Evolutionary conservation across 2,113 vertebrate genomes (phyloP).

Genomic region (Myotis davidii): DNA sequence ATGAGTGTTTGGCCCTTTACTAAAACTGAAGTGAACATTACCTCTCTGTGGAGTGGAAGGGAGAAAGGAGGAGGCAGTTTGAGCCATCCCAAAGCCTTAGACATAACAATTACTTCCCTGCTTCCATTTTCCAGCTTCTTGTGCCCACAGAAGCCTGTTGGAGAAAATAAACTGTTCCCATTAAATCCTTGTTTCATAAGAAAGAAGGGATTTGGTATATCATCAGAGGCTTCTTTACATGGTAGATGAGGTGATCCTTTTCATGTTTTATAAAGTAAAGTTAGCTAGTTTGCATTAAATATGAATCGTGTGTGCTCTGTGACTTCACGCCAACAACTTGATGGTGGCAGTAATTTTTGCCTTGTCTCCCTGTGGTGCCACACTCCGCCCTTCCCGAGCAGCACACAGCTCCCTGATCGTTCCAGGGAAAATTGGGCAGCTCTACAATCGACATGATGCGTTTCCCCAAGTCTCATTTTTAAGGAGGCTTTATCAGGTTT

Average conservation of each 20-base stretch:
- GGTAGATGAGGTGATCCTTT: slow-evolving; percentile 58
- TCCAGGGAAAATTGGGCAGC: slow-evolving; percentile 77
- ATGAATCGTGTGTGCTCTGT: slow-evolving; percentile 56
- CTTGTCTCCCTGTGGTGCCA: slow-evolving; percentile 63
- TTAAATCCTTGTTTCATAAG: slow-evolving; percentile 57
- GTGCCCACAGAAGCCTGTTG: slow-evolving; percentile 35
- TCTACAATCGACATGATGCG: slow-evolving; percentile 65
- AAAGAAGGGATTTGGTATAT: slow-evolving; percentile 60
- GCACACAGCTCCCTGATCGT: slow-evolving; percentile 63
- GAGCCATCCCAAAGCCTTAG: background rate
- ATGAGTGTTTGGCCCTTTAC: background rate
- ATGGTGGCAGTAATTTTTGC: slow-evolving; percentile 64
- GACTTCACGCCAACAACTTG: slow-evolving; percentile 74
- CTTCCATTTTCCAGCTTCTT: background rate
- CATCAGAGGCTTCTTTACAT: slow-evolving; percentile 53
- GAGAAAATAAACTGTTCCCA: slow-evolving; percentile 63
- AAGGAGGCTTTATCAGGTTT: slow-evolving; percentile 82
- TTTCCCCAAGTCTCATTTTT: slow-evolving; percentile 80
- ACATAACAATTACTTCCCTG: background rate
- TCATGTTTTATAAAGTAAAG: slow-evolving; percentile 74
- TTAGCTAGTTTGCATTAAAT: slow-evolving; percentile 77
- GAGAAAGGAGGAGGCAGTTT: background rate
- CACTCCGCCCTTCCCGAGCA: slow-evolving; percentile 35
- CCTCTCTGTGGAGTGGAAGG: background rate
- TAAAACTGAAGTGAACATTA: slow-evolving; percentile 7